Base-by-base conservation (phyloP, 2,797 vertebrate genomes). In the Yasuhikotakia modesta region DNA sequence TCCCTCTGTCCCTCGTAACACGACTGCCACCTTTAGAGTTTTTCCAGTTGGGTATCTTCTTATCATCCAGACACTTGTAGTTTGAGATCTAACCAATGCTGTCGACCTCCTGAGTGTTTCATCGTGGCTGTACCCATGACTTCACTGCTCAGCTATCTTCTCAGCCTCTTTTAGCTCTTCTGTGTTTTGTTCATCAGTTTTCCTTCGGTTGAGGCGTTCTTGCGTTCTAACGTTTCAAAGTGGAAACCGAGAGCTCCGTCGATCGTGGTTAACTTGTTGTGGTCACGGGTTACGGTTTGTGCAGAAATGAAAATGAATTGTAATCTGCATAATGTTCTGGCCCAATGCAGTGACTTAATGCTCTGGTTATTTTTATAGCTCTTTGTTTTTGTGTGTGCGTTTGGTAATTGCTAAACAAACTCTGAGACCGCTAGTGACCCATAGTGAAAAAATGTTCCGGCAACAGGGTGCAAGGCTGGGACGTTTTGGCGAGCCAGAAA, bases 361-460 rank as follows among this genome's bases (percentile, higher is more conserved):
- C 60, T 70, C 22, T 30, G 32, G 35, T 66, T 75, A 27, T 53
- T 75, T 75, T 16, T 64, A 57, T 70, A 27, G 46, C 11, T n/a
- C 3, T 80, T 24, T 24, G 17, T 58, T 46, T 66, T 48, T 48
- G 43, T 48, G 10, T 63, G 50, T 66, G n/a, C n/a, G 65, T 63
- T 55, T 66, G 61, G 32, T 74, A 70, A 73, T 77, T 14, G 10
- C 70, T 70, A 67, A 70, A 72, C 58, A 74, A 55, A 73, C 57
- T 61, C 16, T 1, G 45, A 72, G 48, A 61, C 48, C 11, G 13
- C 50, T 50, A 46, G 60, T 74, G 74, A 74, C 70, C 78, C 71
- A 17, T 24, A 76, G 70, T 53, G 39, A 79, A 82, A 52, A 58
- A 73, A 82, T 78, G 66, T 70, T 78, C 71, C 50, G 35, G 74